Percentiles rank a stretch among this genome's conserved stretches.
phyloP scores from a whole-genome alignment of 30 jellyfish, hydroid and myxozoan genomes.

The Nemopilema nomurai region DNA sequence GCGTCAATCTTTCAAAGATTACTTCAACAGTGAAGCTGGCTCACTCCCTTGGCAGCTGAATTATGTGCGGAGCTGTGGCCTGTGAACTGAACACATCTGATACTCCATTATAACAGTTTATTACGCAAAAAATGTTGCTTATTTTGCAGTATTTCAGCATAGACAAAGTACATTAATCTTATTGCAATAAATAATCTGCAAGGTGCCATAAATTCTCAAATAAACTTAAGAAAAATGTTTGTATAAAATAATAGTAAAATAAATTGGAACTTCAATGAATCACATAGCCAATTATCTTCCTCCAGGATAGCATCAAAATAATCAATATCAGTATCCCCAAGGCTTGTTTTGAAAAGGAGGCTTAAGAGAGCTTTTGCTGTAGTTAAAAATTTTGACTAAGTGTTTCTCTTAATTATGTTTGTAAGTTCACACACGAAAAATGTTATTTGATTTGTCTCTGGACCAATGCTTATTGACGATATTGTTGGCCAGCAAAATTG shows the following conservation, averaged over 20 bases:
- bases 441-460: background rate
- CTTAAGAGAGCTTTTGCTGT: background rate
- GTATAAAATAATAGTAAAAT: background rate
- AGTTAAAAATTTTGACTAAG: background rate
- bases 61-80: conserved; percentile 41
- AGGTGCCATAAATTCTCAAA: background rate
- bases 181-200: conserved; percentile 5
- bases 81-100: conserved; percentile 16
- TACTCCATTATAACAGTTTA: conserved; percentile 25
- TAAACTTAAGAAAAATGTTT: background rate
- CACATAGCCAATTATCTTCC: background rate
- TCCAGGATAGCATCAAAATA: background rate
- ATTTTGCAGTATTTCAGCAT: conserved; percentile 19
- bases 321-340: background rate
- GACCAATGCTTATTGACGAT: conserved; percentile 3
- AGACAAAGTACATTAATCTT: conserved; percentile 16
- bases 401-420: conserved; percentile 12
- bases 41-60: conserved; percentile 39
- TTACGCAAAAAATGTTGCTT: conserved; percentile 10
- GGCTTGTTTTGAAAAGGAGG: background rate
- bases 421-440: conserved; percentile 11
- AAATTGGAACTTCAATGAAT: background rate
- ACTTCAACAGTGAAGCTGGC: conserved; percentile 46
- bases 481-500: conserved; percentile 8
- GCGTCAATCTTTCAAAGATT: conserved; percentile 11